Conservation (phyloP, 2,797 vertebrate genomes). For the Pseudocheirus occidentalis region DNA sequence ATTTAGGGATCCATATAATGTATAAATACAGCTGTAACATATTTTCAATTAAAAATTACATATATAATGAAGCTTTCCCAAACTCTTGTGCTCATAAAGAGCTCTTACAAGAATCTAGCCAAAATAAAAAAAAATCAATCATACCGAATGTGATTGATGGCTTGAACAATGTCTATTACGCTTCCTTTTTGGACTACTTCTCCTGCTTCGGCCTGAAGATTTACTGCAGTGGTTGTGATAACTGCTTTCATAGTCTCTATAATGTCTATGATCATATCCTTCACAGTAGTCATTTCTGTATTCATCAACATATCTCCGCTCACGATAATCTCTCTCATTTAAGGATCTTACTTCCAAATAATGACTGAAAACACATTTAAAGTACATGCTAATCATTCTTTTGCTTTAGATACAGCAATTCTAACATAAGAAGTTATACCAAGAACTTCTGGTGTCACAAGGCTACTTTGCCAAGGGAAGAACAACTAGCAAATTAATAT, state of each 20-base stretch:
- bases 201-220: conserved; percentile 91
- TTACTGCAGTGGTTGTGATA: conserved; percentile 93
- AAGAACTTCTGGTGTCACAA: conserved; percentile 62
- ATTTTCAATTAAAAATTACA: conserved; percentile 66
- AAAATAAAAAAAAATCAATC: conserved; percentile 85
- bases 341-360: conserved; percentile 91
- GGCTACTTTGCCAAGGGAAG: conserved; percentile 62
- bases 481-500: conserved; percentile 44
- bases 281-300: conserved; percentile 86
- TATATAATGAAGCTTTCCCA: conserved; percentile 61
- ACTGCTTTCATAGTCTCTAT: conserved; percentile 88
- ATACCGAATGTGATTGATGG: conserved; percentile 92
- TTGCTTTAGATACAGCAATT: conserved; percentile 77
- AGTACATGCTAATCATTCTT: conserved; percentile 80
- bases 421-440: conserved; percentile 78
- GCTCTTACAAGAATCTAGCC: conserved; percentile 80
- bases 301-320: conserved; percentile 84
- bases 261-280: conserved; percentile 87
- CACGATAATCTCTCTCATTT: conserved; percentile 90
- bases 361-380: conserved; percentile 89
- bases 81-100: conserved; percentile 75
- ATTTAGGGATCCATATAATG: conserved; percentile 64
- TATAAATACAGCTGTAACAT: conserved; percentile 44
- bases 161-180: conserved; percentile 88
- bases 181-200: conserved; percentile 90